These are phyloP conservation scores for Colossoma macropomum DNA, from an alignment of 2,113 vertebrate species.

Conservation along the genomic window DNA sequence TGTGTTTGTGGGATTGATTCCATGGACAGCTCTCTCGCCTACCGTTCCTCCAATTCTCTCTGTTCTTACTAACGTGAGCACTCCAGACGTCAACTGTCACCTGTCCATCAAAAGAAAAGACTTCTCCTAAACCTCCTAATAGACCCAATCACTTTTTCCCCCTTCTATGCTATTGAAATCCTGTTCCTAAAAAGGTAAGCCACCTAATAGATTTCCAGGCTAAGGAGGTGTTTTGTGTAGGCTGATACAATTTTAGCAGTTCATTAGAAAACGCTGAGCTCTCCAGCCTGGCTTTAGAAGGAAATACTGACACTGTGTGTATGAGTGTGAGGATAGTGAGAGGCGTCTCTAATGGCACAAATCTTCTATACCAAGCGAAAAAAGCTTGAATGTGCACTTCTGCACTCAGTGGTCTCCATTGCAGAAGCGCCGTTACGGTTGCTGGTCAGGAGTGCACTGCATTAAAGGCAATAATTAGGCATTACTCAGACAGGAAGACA, in stretches of 20 bases:
- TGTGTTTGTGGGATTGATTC: constrained; percentile 32
- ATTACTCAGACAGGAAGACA: constrained; percentile 41
- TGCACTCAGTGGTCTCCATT: constrained; percentile 7
- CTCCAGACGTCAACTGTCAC: constrained; percentile 32
- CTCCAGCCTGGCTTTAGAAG: not conserved
- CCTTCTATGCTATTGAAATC: constrained; percentile 18
- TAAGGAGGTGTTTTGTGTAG: constrained; percentile 14
- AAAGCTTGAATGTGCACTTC: constrained; percentile 1
- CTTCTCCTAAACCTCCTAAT: not conserved
- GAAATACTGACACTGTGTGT: constrained; percentile 9
- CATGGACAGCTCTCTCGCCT: constrained; percentile 47
- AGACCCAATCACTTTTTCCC: not conserved
- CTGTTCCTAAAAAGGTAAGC: not conserved
- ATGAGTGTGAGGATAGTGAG: not conserved
- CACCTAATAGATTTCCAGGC: constrained; percentile 12
- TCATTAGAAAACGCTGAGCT: constrained; percentile 17
- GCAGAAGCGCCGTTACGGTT: not conserved
- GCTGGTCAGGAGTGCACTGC: constrained; percentile 28
- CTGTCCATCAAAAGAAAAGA: constrained; percentile 15
- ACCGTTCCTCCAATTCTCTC: constrained; percentile 27
- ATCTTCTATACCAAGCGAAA: constrained; percentile 14
- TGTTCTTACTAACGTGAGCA: constrained; percentile 46
- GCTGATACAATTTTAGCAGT: constrained; percentile 21
- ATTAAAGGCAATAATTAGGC: constrained; percentile 50
- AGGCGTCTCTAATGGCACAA: constrained; percentile 9